These are phyloP conservation scores for Ptiloglossa arizonensis DNA, from an alignment of 1,140 invertebrate genomes.

Conservation along the genomic window DNA sequence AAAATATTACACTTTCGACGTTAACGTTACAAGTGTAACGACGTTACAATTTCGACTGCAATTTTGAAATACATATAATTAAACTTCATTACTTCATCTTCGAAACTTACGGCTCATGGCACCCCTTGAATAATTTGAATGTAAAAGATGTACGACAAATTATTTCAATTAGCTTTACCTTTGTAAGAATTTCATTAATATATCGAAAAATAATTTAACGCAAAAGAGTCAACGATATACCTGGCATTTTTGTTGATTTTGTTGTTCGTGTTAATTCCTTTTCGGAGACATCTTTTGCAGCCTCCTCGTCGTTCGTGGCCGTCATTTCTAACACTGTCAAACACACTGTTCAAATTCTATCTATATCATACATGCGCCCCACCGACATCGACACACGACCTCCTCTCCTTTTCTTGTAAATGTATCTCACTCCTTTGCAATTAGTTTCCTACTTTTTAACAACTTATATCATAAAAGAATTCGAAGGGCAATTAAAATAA, in stretches of 20 bases:
- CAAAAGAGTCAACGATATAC: not conserved
- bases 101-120: no score
- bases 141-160: no score
- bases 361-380: conserved; percentile 45
- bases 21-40: no score
- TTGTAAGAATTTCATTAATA: not conserved
- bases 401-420: conserved; percentile 27
- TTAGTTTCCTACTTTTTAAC: conserved; percentile 8
- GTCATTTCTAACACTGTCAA: conserved; percentile 48
- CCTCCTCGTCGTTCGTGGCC: conserved; percentile 30
- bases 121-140: no score
- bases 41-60: no score
- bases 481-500: no score
- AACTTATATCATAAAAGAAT: no score
- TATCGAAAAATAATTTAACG: not conserved
- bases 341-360: conserved; percentile 54
- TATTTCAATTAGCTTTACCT: not conserved
- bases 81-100: no score
- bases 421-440: conserved; percentile 13
- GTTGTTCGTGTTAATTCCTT: no score
- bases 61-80: no score
- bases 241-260: not conserved
- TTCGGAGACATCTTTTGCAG: conserved; percentile 10
- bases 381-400: not conserved
- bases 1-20: no score